Conservation (phyloP, 1,140 invertebrate genomes). For the Drosophila sp. region DNA sequence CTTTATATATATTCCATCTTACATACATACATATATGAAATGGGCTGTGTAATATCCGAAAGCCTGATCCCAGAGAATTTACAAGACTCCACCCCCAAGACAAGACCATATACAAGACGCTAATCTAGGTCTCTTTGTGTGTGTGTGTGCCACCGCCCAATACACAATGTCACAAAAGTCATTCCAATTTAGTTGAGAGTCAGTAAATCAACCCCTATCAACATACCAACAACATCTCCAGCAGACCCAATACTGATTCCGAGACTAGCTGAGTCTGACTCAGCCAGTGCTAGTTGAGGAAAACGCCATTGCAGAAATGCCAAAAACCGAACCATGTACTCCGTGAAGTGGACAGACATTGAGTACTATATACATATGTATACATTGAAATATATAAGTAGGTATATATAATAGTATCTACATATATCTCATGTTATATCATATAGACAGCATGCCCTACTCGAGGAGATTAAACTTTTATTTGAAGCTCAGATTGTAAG, state of each 20-base stretch:
- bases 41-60: conserved; percentile 58
- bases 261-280: conserved; percentile 7
- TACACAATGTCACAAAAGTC: conserved; percentile 80
- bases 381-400: not conserved
- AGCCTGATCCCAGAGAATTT: conserved; percentile 45
- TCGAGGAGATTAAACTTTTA: not conserved
- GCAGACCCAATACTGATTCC: conserved; percentile 25
- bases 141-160: conserved; percentile 49
- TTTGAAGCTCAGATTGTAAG: not conserved
- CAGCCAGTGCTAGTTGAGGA: conserved; percentile 61
- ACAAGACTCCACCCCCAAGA: conserved; percentile 74
- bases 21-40: conserved; percentile 30
- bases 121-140: conserved; percentile 27
- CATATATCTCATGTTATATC: not conserved
- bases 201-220: conserved; percentile 83
- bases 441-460: not conserved
- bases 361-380: not conserved
- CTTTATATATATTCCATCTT: not conserved
- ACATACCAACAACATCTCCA: conserved; percentile 71
- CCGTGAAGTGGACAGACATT: not conserved
- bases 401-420: not conserved
- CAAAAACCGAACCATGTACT: conserved; percentile 26
- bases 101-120: conserved; percentile 55
- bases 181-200: conserved; percentile 82
- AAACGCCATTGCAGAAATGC: conserved; percentile 65